Conservation (phyloP, 2,797 vertebrate species). For the Rousettus madagascariensis region DNA sequence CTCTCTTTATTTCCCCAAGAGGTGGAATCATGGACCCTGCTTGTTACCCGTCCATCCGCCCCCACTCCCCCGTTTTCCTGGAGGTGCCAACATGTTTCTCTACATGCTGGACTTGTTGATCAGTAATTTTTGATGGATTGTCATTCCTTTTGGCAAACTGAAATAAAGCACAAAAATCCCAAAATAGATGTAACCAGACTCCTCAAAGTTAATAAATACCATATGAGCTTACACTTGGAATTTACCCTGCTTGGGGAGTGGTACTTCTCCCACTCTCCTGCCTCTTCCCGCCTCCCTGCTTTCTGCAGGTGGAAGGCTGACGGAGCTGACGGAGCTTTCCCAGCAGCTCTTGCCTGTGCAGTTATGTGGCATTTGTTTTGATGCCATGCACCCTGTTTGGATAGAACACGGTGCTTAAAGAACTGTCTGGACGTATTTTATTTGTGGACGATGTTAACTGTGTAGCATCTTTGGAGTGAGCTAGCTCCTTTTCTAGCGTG, state of each 20-base stretch:
- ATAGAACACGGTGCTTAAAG: neutral
- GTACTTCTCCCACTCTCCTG: neutral
- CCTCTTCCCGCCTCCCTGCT: neutral
- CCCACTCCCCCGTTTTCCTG: neutral
- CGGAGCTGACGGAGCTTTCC: neutral
- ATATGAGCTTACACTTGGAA: slow-evolving; percentile 51
- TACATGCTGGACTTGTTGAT: neutral
- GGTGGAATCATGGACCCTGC: neutral
- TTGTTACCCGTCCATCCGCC: neutral
- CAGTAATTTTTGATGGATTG: slow-evolving; percentile 48
- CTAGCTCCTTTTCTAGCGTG: fast-evolving
- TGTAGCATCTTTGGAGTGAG: neutral
- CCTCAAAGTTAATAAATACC: slow-evolving; percentile 71
- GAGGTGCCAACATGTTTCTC: neutral
- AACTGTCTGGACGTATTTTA: neutral
- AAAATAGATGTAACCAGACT: slow-evolving; percentile 74
- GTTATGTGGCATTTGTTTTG: neutral
- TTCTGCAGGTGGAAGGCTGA: neutral
- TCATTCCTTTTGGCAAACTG: slow-evolving; percentile 65
- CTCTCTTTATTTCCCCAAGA: neutral
- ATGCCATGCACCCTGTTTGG: neutral
- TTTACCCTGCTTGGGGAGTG: neutral
- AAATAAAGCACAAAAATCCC: slow-evolving; percentile 65
- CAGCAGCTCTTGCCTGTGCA: neutral
- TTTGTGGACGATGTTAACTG: neutral